phyloP scores from a whole-genome alignment of 2,797 vertebrate genomes.

The Chiroxiphia lanceolata region DNA sequence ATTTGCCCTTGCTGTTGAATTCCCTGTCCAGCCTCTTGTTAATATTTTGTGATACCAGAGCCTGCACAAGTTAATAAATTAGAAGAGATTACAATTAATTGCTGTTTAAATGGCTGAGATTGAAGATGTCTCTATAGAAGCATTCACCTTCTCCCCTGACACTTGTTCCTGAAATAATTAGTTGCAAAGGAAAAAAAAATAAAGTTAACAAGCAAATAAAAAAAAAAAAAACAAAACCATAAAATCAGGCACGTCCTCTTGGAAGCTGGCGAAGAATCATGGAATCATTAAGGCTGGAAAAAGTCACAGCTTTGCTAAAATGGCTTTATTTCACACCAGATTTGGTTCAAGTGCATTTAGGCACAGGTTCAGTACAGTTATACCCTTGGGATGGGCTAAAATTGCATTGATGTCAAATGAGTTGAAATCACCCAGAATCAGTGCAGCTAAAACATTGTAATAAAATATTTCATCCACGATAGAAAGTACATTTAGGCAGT shows the following conservation, averaged over 20 bases:
- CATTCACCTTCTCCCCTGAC: neutral
- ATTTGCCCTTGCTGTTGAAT: neutral
- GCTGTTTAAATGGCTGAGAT: neutral
- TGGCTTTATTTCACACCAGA: neutral
- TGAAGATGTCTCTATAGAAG: neutral
- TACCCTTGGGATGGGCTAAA: neutral
- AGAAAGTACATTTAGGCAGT: neutral
- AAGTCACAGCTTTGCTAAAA: neutral
- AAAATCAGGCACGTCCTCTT: too few species aligned
- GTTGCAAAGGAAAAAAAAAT: neutral
- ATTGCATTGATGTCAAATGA: neutral
- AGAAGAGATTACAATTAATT: neutral
- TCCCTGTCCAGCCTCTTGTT: neutral
- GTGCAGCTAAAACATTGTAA: neutral
- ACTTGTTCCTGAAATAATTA: neutral
- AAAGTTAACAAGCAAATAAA: neutral
- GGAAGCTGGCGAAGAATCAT: too few species aligned
- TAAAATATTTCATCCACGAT: neutral
- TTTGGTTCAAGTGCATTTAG: neutral
- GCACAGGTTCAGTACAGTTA: neutral
- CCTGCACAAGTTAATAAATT: constrained; percentile 4
- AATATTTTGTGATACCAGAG: constrained; percentile 5
- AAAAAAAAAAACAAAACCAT: too few species aligned
- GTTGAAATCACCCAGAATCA: neutral
- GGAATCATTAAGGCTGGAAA: neutral